Base-by-base conservation (phyloP, 2,888 invertebrate species). In the Ecdyonurus torrentis region DNA sequence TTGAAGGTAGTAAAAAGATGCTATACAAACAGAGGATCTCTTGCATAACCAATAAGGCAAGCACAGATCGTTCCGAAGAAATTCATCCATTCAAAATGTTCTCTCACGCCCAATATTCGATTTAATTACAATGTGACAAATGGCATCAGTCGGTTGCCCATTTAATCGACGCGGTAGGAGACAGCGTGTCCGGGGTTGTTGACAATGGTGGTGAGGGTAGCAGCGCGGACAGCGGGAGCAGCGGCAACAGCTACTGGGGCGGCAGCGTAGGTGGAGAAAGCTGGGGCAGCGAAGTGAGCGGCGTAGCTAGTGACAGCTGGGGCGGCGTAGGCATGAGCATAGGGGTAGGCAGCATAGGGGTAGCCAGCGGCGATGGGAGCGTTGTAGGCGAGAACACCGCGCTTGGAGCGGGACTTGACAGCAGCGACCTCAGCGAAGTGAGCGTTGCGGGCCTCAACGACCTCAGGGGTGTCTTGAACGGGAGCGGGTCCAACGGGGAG, bases 181-280 rank as follows among this genome's bases (percentile, higher is more conserved):
- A 74, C 71, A 63, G 75, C 75, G 69, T 75, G 74, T 65, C 74
- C 75, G 62, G 76, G 75, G 69, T 70, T 75, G 72, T 75, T 73
- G 69, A 73, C 71, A 59, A 75, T 70, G 64, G 71, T 71, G 69
- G 74, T 74, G 63, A 73, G 70, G 61, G 71, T 71, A 63, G 72
- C 74, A 59, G 69, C 70, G 50, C 71, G 68, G 62, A 70, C 67
- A 15, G 68, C 66, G 60, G 68, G 66, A 63, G 69, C 68, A 59
- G 70, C 67, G 15, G 23, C 23, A 63, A 64, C 67, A 15, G 23
- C 23, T 63, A 64, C 62, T 61, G 67, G 66, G 24, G 68, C 66
- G 61, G 66, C 19, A 65, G 61, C 66, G 61, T 58, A 55, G 55
- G 50, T 18, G 10, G 58, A 22, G 58, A 66, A 64, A 23, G 64